A percentile compares a stretch with the other conserved stretches of the same genome.
Conservation (phyloP, 2,888 invertebrate species). For the Synanthedon tipuliformis region DNA sequence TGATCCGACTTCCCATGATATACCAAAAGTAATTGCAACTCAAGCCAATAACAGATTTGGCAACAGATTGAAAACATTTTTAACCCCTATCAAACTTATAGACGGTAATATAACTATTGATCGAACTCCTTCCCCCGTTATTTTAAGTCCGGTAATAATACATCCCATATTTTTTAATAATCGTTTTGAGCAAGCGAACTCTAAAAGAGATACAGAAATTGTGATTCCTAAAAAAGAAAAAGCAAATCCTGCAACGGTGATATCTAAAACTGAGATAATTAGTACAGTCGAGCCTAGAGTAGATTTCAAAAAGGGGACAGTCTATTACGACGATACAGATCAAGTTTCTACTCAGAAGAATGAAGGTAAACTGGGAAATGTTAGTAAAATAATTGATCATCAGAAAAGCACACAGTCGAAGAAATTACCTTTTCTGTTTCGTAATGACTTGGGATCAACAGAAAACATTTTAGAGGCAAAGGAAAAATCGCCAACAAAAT, state of each 20-base stretch:
- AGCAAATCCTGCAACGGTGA: no score
- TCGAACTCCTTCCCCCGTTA: conserved; percentile 33
- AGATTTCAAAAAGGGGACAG: conserved; percentile 28
- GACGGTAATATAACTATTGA: conserved; percentile 19
- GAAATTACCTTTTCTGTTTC: conserved; percentile 32
- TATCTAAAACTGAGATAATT: no score
- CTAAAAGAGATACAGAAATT: conserved; percentile 11
- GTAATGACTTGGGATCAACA: conserved; percentile 30
- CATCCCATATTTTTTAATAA: conserved; percentile 41
- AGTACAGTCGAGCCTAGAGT: conserved; percentile 9
- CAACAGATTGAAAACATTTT: conserved; percentile 30
- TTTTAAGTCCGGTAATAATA: conserved; percentile 52
- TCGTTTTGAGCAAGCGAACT: not conserved
- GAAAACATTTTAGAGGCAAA: conserved; percentile 26
- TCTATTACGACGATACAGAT: conserved; percentile 54
- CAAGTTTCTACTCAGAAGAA: conserved; percentile 27
- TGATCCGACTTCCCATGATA: conserved; percentile 24
- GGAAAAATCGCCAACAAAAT: conserved; percentile 20
- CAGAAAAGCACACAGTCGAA: conserved; percentile 43
- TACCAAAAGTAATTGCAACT: conserved; percentile 13
- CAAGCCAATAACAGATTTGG: conserved; percentile 13
- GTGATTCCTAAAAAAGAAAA: not conserved
- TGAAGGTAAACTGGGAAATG: conserved; percentile 14
- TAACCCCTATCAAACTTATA: conserved; percentile 40
- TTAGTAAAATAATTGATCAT: conserved; percentile 30